Evolutionary conservation across 2,113 vertebrate species (phyloP).

Genomic region (Leucopsar rothschildi): DNA sequence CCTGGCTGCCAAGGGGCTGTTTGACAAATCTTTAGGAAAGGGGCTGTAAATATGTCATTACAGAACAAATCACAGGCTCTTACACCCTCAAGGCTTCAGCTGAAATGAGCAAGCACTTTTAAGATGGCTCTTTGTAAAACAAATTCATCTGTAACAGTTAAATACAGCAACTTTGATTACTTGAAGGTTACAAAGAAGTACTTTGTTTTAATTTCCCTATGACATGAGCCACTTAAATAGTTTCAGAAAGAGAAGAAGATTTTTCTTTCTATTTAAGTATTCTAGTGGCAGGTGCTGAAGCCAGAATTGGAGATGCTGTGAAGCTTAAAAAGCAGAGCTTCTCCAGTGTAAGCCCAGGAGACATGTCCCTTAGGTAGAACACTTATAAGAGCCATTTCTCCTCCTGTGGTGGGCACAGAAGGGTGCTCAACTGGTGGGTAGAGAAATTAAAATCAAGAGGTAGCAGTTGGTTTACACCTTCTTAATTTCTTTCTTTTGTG

Average conservation of each 20-base stretch:
- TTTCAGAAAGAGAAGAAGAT: background rate
- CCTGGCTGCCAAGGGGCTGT: background rate
- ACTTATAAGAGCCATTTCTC: background rate
- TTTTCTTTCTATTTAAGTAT: background rate
- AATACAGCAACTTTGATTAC: background rate
- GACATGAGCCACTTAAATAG: background rate
- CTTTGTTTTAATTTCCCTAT: background rate
- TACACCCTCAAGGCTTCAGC: background rate
- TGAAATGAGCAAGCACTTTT: background rate
- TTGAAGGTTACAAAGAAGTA: background rate
- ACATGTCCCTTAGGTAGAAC: rapidly evolving
- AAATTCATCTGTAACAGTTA: background rate
- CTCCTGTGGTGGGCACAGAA: background rate
- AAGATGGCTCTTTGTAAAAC: background rate
- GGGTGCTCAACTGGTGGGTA: background rate
- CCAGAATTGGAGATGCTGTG: background rate
- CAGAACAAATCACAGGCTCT: conserved; percentile 1
- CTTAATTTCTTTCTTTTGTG: background rate
- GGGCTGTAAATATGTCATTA: conserved; percentile 2
- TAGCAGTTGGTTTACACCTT: background rate
- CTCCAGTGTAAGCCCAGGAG: background rate
- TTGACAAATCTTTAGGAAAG: background rate
- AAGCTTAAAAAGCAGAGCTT: background rate
- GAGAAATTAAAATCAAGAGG: background rate
- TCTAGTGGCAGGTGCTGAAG: background rate